These are phyloP conservation scores for Bombus breviceps DNA, from an alignment of 1,140 invertebrate species.

Conservation along the genomic window DNA sequence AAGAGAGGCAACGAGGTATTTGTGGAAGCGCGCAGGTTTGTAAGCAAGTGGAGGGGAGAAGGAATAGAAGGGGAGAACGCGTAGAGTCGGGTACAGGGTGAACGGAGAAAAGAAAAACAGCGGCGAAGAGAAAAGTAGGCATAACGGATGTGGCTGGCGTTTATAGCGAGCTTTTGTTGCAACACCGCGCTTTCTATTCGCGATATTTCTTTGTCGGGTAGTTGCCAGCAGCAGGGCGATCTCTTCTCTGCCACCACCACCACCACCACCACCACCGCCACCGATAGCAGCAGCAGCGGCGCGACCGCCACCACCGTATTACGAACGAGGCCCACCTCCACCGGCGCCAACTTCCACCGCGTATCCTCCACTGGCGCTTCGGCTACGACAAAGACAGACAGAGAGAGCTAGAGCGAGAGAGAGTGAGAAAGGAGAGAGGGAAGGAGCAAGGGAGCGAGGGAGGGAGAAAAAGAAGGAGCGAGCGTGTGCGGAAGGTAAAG, in stretches of 20 bases:
- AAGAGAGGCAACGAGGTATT: background rate
- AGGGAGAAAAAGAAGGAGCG: constrained; percentile 25
- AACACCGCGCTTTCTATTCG: constrained; percentile 47
- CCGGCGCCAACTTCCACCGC: background rate
- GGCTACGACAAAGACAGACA: background rate
- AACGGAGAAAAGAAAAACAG: constrained; percentile 1
- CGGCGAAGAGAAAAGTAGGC: constrained; percentile 33
- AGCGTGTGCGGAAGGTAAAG: constrained; percentile 28
- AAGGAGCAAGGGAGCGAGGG: constrained; percentile 13
- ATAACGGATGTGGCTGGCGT: constrained; percentile 31
- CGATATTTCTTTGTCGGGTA: constrained; percentile 50
- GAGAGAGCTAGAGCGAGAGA: background rate
- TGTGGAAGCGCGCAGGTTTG: constrained; percentile 44
- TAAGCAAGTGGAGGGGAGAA: background rate
- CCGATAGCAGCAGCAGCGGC: too few relatives aligned
- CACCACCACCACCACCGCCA: background rate
- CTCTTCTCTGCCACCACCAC: constrained; percentile 15
- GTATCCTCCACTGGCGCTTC: constrained; percentile 9
- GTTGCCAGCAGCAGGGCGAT: constrained; percentile 14
- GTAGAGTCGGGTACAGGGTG: constrained; percentile 9
- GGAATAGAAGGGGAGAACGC: background rate
- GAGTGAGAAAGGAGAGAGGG: background rate
- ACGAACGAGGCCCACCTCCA: constrained; percentile 50
- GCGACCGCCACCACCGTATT: constrained; percentile 40
- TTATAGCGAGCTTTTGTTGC: constrained; percentile 38